Percentiles rank a stretch among this genome's conserved stretches.
phyloP scores from a whole-genome alignment of 2,113 vertebrate genomes.

The Sorex fumeus region DNA sequence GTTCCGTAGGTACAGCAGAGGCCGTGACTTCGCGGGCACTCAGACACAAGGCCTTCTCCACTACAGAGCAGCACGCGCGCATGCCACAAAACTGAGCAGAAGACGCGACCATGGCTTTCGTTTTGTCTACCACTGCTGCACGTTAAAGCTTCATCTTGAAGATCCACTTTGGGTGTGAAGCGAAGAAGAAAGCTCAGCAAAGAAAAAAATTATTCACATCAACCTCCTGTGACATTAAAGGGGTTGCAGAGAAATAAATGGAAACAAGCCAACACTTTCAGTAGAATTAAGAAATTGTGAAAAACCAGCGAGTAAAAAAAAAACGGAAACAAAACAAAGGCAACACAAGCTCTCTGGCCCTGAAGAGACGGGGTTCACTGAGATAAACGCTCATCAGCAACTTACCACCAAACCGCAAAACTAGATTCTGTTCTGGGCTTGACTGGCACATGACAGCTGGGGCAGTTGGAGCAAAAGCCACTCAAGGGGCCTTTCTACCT shows the following conservation, averaged over 20 bases:
- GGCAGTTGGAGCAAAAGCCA: constrained; percentile 15
- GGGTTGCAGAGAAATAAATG: not conserved
- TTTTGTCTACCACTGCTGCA: not conserved
- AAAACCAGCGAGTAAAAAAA: constrained; percentile 41
- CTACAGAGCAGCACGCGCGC: not conserved
- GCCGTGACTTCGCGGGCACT: constrained; percentile 45
- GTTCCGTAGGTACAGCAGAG: not conserved
- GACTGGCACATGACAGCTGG: not conserved
- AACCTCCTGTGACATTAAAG: constrained; percentile 26
- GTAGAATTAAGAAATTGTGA: constrained; percentile 18
- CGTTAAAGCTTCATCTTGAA: constrained; percentile 26
- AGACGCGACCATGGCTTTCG: not conserved
- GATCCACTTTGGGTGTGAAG: constrained; percentile 47
- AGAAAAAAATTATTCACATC: constrained; percentile 2
- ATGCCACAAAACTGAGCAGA: not conserved
- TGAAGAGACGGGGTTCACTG: not conserved
- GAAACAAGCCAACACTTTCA: constrained; percentile 61
- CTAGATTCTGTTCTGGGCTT: constrained; percentile 7
- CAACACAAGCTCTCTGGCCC: not conserved
- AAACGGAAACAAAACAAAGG: not conserved
- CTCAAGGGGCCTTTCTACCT: constrained; percentile 2
- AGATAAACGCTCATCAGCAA: constrained; percentile 29
- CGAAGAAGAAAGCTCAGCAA: constrained; percentile 38
- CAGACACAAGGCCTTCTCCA: not conserved
- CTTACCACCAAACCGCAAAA: constrained; percentile 12